phyloP scores from a whole-genome alignment of 2,797 vertebrate genomes.

The Coregonus ussuriensis region DNA sequence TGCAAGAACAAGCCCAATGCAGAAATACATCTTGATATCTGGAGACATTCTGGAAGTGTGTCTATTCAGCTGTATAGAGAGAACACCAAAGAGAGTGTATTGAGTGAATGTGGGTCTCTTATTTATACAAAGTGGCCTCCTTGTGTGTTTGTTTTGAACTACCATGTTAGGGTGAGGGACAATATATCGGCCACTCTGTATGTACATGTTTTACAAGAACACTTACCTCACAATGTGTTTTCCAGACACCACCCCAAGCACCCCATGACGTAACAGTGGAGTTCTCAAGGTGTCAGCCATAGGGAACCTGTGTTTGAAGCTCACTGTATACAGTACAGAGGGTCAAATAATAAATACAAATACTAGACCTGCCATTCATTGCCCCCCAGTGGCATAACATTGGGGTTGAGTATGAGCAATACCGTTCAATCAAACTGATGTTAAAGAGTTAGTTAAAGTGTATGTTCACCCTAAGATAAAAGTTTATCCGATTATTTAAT shows the following conservation, averaged over 20 bases:
- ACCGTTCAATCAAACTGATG: too few species aligned
- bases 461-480: too few species aligned
- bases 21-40: constrained; percentile 50
- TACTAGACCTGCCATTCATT: not conserved
- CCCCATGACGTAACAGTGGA: not conserved
- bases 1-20: constrained; percentile 49
- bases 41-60: constrained; percentile 35
- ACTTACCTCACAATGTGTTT: not conserved
- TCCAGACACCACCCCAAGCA: constrained; percentile 4
- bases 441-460: too few species aligned
- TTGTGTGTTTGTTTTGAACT: too few species aligned
- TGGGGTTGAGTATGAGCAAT: too few species aligned
- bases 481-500: too few species aligned
- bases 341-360: not conserved
- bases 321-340: not conserved
- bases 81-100: not conserved
- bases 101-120: constrained; percentile 9
- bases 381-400: not conserved
- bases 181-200: not conserved
- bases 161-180: not conserved
- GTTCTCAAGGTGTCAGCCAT: not conserved
- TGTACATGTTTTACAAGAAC: not conserved
- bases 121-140: constrained; percentile 21
- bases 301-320: not conserved
- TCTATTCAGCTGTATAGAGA: not conserved